Base-by-base conservation (phyloP, 35 echinoderm and acorn worm species). In the Chiridota heheva region DNA sequence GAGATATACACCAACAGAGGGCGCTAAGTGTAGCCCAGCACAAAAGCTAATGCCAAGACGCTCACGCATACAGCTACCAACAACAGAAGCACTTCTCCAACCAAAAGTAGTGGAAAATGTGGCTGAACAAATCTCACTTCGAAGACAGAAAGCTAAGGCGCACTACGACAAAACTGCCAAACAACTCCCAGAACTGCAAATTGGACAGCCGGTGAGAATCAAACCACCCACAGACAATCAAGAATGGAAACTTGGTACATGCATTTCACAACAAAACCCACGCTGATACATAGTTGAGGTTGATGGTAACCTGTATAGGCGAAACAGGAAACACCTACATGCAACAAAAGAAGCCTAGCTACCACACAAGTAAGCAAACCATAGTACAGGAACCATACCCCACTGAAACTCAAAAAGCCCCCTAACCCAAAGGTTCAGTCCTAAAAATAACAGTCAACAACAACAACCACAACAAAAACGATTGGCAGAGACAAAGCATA, bases 11-110 rank as follows among this genome's bases (percentile, higher is more conserved):
- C 90, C 69, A 62, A 41, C 46, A 29, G 32, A 44, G 7, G 32
- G 37, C 39, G 72, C 44, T 17, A 39, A 16, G 7, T 68, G 27
- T 2, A 93, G 84, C 83, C 84, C 90, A 40, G 84, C 39, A 2
- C 90, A 88, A 35, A 87, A 70, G 33, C 43, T 87, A 30, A 86
- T 92, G 84, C 78, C 90, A 45, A 44, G 76, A 68, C 28, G 90
- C 17, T 82, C 84, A 61, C 38, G 49, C 5, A 87, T 67, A 43
- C 56, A 76, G 27, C 31, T 92, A 16, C 90, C 76, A 35, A 92
- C 90, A 16, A 39, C 67, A 20, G 84, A 87, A 59, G 59, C 44
- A 70, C 64, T 86, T 22, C 81, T 91, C n/a, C 37, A 85, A 40
- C 75, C 75, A 63, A 51, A 73, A 20, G 67, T 92, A 5, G 38